Percentiles rank a stretch among this genome's conserved stretches.
Evolutionary conservation across 2,113 vertebrate species (phyloP).

Genomic region (Argyrosomus japonicus): DNA sequence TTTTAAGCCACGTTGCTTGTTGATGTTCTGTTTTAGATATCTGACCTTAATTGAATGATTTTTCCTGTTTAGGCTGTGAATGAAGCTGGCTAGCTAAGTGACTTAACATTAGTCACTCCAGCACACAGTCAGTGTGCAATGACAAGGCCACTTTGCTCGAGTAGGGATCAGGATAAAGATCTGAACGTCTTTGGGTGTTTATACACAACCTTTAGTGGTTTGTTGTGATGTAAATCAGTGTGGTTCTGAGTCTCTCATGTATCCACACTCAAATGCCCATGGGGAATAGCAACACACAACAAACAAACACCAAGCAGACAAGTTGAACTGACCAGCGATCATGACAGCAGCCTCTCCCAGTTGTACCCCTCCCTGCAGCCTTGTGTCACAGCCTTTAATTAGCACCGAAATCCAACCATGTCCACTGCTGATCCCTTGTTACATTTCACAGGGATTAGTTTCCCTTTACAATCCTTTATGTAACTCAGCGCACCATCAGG

Average conservation of each 20-base stretch:
- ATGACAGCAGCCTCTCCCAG: neutral
- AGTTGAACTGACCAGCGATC: slow-evolving; percentile 9
- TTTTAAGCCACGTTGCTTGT: neutral
- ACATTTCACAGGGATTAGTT: slow-evolving; percentile 72
- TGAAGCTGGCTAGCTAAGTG: neutral
- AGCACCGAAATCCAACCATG: slow-evolving; percentile 43
- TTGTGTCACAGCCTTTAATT: slow-evolving; percentile 68
- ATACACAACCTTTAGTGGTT: slow-evolving; percentile 8
- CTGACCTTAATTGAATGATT: neutral
- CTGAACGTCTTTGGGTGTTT: slow-evolving; percentile 1
- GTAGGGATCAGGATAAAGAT: slow-evolving; percentile 32
- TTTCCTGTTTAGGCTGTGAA: neutral
- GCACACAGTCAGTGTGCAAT: neutral
- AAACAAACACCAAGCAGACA: slow-evolving; percentile 19
- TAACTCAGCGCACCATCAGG: slow-evolving; percentile 35
- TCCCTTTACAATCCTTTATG: slow-evolving; percentile 35
- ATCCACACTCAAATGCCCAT: neutral
- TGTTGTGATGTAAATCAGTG: slow-evolving; percentile 27
- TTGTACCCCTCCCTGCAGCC: slow-evolving; percentile 4
- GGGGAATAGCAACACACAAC: neutral
- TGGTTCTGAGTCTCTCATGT: neutral
- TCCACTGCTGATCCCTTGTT: slow-evolving; percentile 55
- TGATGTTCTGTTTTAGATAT: neutral
- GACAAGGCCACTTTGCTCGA: neutral
- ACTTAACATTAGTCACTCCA: neutral